Evolutionary conservation across 2,113 vertebrate genomes (phyloP).

Genomic region (Spea multiplicata): DNA sequence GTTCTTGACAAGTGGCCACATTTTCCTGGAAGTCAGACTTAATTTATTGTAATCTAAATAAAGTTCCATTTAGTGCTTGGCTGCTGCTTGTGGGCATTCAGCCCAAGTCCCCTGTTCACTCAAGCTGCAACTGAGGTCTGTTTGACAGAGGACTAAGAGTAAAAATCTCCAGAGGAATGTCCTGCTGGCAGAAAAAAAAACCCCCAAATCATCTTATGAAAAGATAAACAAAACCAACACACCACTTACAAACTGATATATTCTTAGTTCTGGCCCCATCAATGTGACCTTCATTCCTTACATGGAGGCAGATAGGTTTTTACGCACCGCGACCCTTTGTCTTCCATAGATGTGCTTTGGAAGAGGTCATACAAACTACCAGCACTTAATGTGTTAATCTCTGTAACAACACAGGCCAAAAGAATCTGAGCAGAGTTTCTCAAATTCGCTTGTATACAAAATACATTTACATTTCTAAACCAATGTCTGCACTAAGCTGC

Average conservation of each 20-base stretch:
- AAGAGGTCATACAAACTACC: too few species aligned
- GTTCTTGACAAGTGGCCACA: conserved; percentile 33
- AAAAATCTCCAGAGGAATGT: conserved; percentile 58
- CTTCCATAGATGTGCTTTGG: too few species aligned
- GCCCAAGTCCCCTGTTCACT: conserved; percentile 61
- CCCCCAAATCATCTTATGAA: conserved; percentile 50
- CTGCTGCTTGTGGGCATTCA: conserved; percentile 61
- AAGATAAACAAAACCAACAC: conserved; percentile 50
- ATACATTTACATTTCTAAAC: too few species aligned
- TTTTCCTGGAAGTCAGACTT: conserved; percentile 36
- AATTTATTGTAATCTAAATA: conserved; percentile 43
- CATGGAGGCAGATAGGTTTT: not conserved
- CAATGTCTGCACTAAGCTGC: too few species aligned
- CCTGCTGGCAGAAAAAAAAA: conserved; percentile 53
- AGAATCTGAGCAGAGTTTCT: too few species aligned
- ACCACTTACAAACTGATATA: conserved; percentile 38
- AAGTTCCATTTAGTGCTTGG: conserved; percentile 63
- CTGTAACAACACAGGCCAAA: too few species aligned
- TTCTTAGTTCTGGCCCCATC: not conserved
- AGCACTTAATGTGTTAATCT: too few species aligned
- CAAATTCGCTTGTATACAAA: too few species aligned
- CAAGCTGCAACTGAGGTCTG: conserved; percentile 58
- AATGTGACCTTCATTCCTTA: conserved; percentile 20
- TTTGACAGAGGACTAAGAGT: conserved; percentile 55
- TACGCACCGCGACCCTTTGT: too few species aligned